Evolutionary conservation across 2,888 invertebrate species (phyloP), one percentile per base, ranked within the genome.

Genomic region (Aporophyla nigra): DNA sequence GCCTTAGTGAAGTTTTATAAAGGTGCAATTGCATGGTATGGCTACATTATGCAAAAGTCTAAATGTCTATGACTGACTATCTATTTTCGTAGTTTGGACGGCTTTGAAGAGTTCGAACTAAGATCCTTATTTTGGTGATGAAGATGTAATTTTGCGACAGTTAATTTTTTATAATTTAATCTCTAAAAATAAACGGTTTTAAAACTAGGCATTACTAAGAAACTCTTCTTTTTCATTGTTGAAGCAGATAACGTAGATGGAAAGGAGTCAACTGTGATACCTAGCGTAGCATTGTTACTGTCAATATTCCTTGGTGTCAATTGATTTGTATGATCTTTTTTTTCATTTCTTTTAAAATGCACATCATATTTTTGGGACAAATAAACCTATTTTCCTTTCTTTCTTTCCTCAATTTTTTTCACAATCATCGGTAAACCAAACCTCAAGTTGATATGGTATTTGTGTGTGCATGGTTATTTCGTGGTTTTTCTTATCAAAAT

Each of bases 401-500:
- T 33, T 59, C 5, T 59, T 33, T 33, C 33, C n/a, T 5, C 54
- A 27, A 19, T n/a, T 56, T 5, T 33, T 19, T 43, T 27, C 43
- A 27, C 0, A n/a, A 14, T 40, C 10, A 12, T 69, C 43, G 1
- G 1, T 61, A 61, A 19, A 59, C 0, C 0, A 33, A 77, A 61
- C 19, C 5, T 24, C 10, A 46, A 33, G 4, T 0, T 10, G 3
- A 16, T 27, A 10, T 19, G 10, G 14, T 24, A 51, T 43, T 62
- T 33, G 40, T 6, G 14, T 51, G 56, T 24, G 19, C 12, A 19
- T 14, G 14, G 10, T 16, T 12, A 46, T 56, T 49, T 46, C 6
- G n/a, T 40, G 61, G 27, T 71, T 63, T 78, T 77, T n/a, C 1
- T 5, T 19, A 53, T 24, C 5, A 27, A 53, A 53, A 59, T 51